Conservation (phyloP, 2,797 vertebrate genomes). For the Cetoscarus ocellatus region DNA sequence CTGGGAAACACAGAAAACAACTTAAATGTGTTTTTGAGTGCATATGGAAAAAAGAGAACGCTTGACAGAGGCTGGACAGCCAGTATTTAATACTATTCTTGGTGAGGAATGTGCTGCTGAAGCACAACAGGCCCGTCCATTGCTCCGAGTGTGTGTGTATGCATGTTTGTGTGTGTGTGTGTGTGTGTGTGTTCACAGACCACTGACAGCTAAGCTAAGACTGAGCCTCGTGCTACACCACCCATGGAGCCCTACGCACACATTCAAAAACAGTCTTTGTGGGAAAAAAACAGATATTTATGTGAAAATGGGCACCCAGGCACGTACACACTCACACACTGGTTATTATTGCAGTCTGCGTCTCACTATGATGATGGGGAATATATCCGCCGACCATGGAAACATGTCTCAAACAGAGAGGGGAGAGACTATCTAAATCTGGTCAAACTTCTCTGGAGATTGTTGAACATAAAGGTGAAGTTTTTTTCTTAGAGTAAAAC, state of each 20-base stretch:
- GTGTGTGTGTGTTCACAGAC: conserved; percentile 41
- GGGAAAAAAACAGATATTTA: conserved; percentile 53
- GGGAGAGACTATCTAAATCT: not conserved
- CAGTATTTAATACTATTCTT: conserved; percentile 75
- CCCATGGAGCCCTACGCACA: conserved; percentile 37
- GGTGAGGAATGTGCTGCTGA: conserved; percentile 73
- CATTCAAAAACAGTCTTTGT: conserved; percentile 21
- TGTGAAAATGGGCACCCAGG: conserved; percentile 30
- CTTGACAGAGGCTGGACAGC: conserved; percentile 47
- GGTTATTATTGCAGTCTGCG: conserved; percentile 40
- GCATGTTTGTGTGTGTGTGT: conserved; percentile 48
- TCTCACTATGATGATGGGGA: conserved; percentile 46
- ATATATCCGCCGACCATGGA: conserved; percentile 18
- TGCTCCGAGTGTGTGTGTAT: conserved; percentile 42
- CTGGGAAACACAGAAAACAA: not conserved
- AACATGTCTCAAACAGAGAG: conserved; percentile 14
- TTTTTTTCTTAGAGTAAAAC: too few relatives aligned
- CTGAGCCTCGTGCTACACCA: conserved; percentile 44
- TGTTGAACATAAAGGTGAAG: too few relatives aligned
- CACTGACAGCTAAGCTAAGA: conserved; percentile 58
- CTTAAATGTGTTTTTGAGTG: not conserved
- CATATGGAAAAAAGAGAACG: not conserved
- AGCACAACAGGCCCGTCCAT: conserved; percentile 61
- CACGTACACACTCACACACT: conserved; percentile 21
- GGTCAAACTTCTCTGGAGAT: too few relatives aligned